Percentiles rank a stretch among this genome's conserved stretches.
Evolutionary conservation across 2,113 vertebrate genomes (phyloP).

Genomic region (Girardinichthys multiradiatus): DNA sequence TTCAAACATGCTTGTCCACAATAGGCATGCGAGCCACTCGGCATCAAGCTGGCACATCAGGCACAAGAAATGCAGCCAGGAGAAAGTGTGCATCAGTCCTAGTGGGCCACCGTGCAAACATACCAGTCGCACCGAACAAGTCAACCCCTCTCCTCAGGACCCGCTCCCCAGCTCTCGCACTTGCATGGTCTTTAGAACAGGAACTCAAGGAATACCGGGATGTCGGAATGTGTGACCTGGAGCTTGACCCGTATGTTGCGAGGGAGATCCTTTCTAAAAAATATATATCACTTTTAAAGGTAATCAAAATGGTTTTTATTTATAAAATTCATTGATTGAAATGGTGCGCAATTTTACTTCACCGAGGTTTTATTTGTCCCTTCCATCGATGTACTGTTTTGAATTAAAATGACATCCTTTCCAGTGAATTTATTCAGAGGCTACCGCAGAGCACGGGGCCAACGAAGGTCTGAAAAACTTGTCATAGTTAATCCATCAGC

Average conservation of each 20-base stretch:
- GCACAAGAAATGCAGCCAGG: neutral
- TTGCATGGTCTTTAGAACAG: conserved; percentile 82
- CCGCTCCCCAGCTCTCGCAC: too few relatives aligned
- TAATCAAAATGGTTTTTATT: conserved; percentile 43
- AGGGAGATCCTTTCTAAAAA: conserved; percentile 65
- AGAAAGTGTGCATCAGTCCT: neutral
- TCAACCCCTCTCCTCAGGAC: conserved; percentile 7
- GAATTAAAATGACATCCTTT: neutral
- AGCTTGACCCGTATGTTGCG: conserved; percentile 80
- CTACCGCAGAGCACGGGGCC: conserved; percentile 13
- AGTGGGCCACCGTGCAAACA: neutral
- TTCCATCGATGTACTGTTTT: neutral
- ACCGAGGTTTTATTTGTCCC: conserved; percentile 21
- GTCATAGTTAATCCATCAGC: conserved; percentile 58
- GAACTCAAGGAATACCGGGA: conserved; percentile 76
- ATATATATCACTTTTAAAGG: conserved; percentile 70
- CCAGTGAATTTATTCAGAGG: neutral
- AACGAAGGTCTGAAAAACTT: conserved; percentile 48
- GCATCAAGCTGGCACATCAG: conserved; percentile 5
- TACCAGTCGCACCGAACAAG: neutral
- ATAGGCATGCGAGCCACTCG: conserved; percentile 14
- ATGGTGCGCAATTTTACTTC: conserved; percentile 24
- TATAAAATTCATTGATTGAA: conserved; percentile 29
- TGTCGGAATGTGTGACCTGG: conserved; percentile 75
- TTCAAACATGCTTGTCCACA: conserved; percentile 55